Evolutionary conservation across 1,140 invertebrate species (phyloP), one percentile per base, ranked within the genome.

Genomic region (Neuroterus valhalla): DNA sequence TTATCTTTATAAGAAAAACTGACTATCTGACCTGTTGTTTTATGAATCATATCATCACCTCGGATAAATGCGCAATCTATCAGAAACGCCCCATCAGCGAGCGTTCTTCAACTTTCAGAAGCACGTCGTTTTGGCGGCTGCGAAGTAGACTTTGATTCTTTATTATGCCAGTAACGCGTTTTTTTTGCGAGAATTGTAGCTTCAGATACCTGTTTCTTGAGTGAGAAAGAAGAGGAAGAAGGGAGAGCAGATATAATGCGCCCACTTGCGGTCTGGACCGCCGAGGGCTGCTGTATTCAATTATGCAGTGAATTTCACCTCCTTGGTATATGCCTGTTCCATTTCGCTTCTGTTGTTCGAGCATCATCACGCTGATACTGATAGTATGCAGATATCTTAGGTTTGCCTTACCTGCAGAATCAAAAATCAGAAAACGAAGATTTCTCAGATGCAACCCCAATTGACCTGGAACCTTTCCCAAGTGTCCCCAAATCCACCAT

Each of bases 301-400:
- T 81, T 81, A 81, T 81, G 80, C 80, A 81, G 69, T 74, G 80
- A 74, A 77, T 81, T 74, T 81, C 80, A 81, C 80, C 79, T 79
- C 78, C 79, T 70, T 77, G 75, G 76, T 75, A 76, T 73, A 78
- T 78, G 78, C 72, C 72, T 76, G 79, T 79, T 81, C 79, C 78
- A 81, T 79, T 81, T 81, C 74, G 76, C 70, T 75, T 76, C 68
- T 71, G 50, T 71, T 62, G 23, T 62, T 62, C 23, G 26, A 62
- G 21, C 8, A 31, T 14, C 52, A 31, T 26, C 23, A 23, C 52
- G 31, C 31, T 38, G 10, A 38, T 38, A 38, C 1, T 5, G 31
- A 38, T 38, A 38, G 31, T 38, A 0, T 38, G 31, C 31, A 38
- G 31, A 38, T 38, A 38, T 38, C 31, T 38, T 23, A 55, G 72